These are phyloP conservation scores for Andrena flavipes DNA, from an alignment of 2,888 invertebrate genomes.

Conservation along the genomic window DNA sequence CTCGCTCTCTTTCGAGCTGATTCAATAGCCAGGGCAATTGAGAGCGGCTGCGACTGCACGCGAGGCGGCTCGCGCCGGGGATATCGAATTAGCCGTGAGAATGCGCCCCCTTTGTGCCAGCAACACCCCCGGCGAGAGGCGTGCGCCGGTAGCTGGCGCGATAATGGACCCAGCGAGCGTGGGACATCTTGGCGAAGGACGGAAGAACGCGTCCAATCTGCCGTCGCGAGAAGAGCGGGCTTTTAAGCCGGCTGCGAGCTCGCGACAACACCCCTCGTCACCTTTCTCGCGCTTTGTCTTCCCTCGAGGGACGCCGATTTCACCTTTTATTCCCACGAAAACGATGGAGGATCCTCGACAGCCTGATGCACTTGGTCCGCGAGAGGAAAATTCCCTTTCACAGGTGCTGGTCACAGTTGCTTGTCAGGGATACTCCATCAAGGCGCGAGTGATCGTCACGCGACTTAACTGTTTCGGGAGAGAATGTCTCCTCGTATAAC, in stretches of 20 bases:
- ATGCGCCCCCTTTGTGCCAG: conserved; percentile 38
- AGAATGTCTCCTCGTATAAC: no score
- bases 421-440: background rate
- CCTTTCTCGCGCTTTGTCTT: background rate
- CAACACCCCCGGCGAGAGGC: conserved; percentile 20
- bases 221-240: background rate
- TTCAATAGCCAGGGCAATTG: conserved; percentile 30
- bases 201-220: conserved; percentile 33
- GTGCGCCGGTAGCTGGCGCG: background rate
- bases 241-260: background rate
- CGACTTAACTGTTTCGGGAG: no score
- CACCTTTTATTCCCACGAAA: background rate
- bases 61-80: conserved; percentile 5
- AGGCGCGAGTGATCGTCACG: no score
- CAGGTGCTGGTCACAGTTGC: no score
- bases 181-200: conserved; percentile 15
- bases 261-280: background rate
- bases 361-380: background rate
- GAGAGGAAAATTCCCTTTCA: background rate
- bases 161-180: conserved; percentile 28
- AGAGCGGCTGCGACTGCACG: conserved; percentile 20
- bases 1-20: background rate
- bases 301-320: background rate
- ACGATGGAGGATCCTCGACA: background rate
- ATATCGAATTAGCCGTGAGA: conserved; percentile 58